Base-by-base conservation (phyloP, 2,113 vertebrate species). In the Thinocorus orbignyianus region DNA sequence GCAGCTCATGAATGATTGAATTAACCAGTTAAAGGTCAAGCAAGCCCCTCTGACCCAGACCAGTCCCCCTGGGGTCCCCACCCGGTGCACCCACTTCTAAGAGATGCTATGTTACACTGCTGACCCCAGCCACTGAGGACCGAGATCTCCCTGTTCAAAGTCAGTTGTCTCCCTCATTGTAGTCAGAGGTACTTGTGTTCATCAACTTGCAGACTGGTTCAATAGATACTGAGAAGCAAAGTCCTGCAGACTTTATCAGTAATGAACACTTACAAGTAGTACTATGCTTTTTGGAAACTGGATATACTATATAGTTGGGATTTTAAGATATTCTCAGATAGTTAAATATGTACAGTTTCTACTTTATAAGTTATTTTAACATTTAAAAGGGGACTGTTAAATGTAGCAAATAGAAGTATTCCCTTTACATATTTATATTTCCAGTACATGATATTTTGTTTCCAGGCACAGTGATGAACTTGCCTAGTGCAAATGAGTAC, bases 361-460 rank as follows among this genome's bases (percentile, higher is more conserved):
- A 28, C 28, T 52, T 52, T 52, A 61, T 54, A 64, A 82, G 42
- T 54, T 65, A 31, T 74, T 74, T 86, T 74, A 60, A 35, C 20
- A n/a, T 46, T 64, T 77, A 31, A 68, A 52, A 52, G 24, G 4
- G 3, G 6, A 28, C n/a, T 35, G 17, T 49, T 39, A 86, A 51
- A 51, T n/a, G 15, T 20, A 66, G 8, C 10, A 61, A 84, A 78
- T 35, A 4, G 19, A 77, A 72, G 4, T 14, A 44, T 81, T 91
- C 37, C 9, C 26, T 85, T 68, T 55, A 51, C 19, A 25, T 55
- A 48, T 31, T 48, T 62, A 25, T 24, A 48, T 58, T 77, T 11
- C 9, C 11, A 25, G 8, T 18, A 8, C 3, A 39, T 0, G 0
- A 19, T 5, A 1, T 3, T 26, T 81, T 72, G 13, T 73, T 69